A percentile compares a stretch with the other conserved stretches of the same genome.
Conservation (phyloP, 2,113 vertebrate genomes). For the Eolophus roseicapilla region DNA sequence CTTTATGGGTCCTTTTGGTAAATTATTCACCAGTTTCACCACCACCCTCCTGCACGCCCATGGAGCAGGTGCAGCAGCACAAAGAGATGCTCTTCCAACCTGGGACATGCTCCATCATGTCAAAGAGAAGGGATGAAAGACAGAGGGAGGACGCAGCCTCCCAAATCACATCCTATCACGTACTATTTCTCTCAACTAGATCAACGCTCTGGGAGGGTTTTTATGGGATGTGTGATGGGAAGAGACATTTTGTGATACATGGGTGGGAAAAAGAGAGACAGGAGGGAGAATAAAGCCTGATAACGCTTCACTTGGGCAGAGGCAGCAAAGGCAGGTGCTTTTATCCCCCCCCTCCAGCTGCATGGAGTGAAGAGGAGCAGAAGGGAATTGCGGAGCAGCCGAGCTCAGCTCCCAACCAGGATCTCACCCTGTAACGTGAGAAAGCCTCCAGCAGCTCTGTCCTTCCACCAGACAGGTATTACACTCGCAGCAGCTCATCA, state of each 20-base stretch:
- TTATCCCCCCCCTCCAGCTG: background rate
- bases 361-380: background rate
- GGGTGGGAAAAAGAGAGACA: constrained; percentile 40
- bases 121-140: constrained; percentile 63
- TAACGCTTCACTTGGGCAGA: constrained; percentile 25
- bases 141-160: constrained; percentile 35
- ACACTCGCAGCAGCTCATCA: background rate
- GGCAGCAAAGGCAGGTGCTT: constrained; percentile 15
- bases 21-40: constrained; percentile 71
- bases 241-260: constrained; percentile 21
- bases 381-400: background rate
- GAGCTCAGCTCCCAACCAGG: background rate
- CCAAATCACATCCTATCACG: constrained; percentile 55
- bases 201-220: constrained; percentile 29
- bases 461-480: constrained; percentile 7
- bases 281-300: constrained; percentile 26
- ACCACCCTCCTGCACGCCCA: background rate
- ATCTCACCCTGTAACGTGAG: background rate
- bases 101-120: constrained; percentile 68
- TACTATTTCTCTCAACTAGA: background rate
- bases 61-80: constrained; percentile 29
- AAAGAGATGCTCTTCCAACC: constrained; percentile 54
- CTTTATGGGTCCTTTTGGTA: constrained; percentile 55
- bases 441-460: constrained; percentile 17
- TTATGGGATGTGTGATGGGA: background rate